These are phyloP conservation scores for Eulemur rufifrons DNA, from an alignment of 2,113 vertebrate genomes.

Conservation along the genomic window DNA sequence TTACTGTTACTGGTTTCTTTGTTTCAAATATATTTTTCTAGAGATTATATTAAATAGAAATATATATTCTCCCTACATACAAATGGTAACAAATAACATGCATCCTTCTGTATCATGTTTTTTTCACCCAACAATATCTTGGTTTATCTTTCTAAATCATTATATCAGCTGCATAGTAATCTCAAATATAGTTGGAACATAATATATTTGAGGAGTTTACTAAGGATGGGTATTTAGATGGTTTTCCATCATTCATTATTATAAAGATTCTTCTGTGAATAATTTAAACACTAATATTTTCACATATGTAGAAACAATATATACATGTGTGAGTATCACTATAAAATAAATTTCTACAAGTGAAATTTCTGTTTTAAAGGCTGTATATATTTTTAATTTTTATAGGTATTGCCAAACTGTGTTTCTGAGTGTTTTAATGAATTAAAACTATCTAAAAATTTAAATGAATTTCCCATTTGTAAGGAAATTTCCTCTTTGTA, in stretches of 20 bases:
- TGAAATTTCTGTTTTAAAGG: background rate
- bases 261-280: background rate
- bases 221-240: background rate
- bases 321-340: background rate
- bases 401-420: background rate
- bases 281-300: background rate
- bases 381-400: background rate
- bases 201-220: background rate
- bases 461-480: background rate
- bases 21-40: background rate
- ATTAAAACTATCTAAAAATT: background rate
- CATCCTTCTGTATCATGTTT: background rate
- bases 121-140: background rate
- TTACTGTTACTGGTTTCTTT: background rate
- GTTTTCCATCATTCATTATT: background rate
- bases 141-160: background rate
- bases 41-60: background rate
- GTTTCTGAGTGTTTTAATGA: background rate
- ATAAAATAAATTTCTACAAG: slow-evolving; percentile 5
- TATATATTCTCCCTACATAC: background rate
- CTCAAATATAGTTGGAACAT: background rate
- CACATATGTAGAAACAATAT: background rate
- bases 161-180: background rate
- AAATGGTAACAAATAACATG: background rate
- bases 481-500: background rate